Evolutionary conservation across 2,888 invertebrate genomes (phyloP).

Genomic region (Apeira syringaria): DNA sequence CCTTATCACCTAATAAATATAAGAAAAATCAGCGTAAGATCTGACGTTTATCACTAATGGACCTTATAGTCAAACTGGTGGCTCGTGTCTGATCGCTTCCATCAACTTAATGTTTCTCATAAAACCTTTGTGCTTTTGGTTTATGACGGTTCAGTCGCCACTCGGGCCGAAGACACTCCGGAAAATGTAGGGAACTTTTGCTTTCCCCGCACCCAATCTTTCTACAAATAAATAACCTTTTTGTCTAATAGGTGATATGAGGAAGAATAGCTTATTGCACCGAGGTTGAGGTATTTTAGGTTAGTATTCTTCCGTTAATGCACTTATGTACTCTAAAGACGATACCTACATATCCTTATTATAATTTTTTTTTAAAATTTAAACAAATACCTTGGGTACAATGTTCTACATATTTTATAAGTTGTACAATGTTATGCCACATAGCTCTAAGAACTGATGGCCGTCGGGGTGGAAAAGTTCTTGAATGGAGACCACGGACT

Average conservation of each 20-base stretch:
- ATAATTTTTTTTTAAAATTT: too few species aligned
- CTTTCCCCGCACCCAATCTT: slow-evolving; percentile 48
- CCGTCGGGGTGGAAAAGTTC: too few species aligned
- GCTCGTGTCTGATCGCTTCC: slow-evolving; percentile 61
- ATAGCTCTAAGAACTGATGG: too few species aligned
- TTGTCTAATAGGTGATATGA: slow-evolving; percentile 32
- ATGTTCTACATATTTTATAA: too few species aligned
- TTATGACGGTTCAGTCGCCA: slow-evolving; percentile 62
- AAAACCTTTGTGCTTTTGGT: slow-evolving; percentile 74
- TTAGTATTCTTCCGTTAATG: too few species aligned
- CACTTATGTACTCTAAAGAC: too few species aligned
- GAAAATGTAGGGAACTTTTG: slow-evolving; percentile 46
- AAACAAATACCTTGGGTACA: too few species aligned
- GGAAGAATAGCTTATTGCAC: slow-evolving; percentile 19
- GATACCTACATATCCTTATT: too few species aligned
- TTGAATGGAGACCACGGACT: too few species aligned
- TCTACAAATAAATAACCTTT: slow-evolving; percentile 45
- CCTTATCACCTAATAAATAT: too few species aligned
- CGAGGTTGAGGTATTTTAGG: slow-evolving; percentile 11
- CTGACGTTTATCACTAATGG: slow-evolving; percentile 42
- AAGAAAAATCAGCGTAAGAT: too few species aligned
- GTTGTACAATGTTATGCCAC: too few species aligned
- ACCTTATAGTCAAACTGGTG: slow-evolving; percentile 55
- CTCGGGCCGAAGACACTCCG: slow-evolving; percentile 41
- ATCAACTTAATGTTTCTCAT: slow-evolving; percentile 72